Evolutionary conservation across 2,888 invertebrate genomes (phyloP).

Genomic region (Platypus cylindrus): DNA sequence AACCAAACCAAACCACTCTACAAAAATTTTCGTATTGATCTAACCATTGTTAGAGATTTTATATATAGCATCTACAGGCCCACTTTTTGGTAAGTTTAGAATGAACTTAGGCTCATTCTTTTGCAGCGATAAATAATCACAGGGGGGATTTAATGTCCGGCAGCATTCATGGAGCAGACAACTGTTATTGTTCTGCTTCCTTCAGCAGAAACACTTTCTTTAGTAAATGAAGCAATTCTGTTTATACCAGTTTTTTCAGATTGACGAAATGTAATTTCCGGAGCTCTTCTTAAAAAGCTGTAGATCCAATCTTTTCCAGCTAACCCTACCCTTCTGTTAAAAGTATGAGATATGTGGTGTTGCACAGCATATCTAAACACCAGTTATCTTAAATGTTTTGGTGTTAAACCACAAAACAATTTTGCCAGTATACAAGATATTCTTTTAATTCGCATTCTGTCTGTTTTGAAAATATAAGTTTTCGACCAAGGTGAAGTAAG

Average conservation of each 20-base stretch:
- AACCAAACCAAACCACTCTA: constrained; percentile 6
- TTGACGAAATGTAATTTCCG: constrained; percentile 9
- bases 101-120: too few relatives aligned
- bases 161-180: constrained; percentile 11
- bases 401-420: constrained; percentile 15
- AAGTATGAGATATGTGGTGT: constrained; percentile 5
- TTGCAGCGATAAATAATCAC: constrained; percentile 5
- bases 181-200: constrained; percentile 14
- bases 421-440: constrained; percentile 8
- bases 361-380: constrained; percentile 14
- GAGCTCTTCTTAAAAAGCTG: constrained; percentile 8
- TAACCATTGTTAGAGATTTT: constrained; percentile 11
- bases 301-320: constrained; percentile 8
- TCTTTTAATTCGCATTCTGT: constrained; percentile 3
- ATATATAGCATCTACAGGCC: constrained; percentile 22
- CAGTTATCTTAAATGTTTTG: constrained; percentile 7
- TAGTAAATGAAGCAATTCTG: constrained; percentile 6
- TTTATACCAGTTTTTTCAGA: constrained; percentile 11
- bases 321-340: constrained; percentile 1
- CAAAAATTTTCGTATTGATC: constrained; percentile 4
- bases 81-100: constrained; percentile 10
- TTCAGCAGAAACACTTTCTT: constrained; percentile 10
- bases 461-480: constrained; percentile 1
- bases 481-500: constrained; percentile 1
- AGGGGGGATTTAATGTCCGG: constrained; percentile 10